Percentiles rank a stretch among this genome's conserved stretches.
Conservation (phyloP, 1,140 invertebrate species). For the Babylonia areolata region DNA sequence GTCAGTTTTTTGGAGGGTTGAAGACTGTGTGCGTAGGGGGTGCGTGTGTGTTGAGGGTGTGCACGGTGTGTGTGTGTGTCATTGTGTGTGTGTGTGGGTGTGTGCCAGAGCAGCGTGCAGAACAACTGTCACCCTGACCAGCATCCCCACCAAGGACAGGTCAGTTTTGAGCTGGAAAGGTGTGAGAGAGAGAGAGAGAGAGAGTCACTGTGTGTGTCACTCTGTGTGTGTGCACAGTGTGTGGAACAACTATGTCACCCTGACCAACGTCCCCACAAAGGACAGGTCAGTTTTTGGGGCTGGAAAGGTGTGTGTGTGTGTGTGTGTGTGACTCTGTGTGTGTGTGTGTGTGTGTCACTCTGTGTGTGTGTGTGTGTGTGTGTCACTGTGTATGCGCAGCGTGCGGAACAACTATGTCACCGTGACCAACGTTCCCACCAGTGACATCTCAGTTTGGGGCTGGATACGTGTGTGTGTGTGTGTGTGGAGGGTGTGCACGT, state of each 20-base stretch:
- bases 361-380: conserved; percentile 6
- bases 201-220: neutral
- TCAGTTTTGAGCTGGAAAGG: conserved; percentile 40
- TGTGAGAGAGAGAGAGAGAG: neutral
- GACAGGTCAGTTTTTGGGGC: conserved; percentile 37
- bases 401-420: too few species aligned
- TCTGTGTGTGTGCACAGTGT: neutral
- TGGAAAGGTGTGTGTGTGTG: neutral
- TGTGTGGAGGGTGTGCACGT: too few species aligned
- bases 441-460: too few species aligned
- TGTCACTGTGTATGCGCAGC: neutral
- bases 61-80: neutral
- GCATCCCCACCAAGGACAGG: too few species aligned
- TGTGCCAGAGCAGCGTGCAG: too few species aligned
- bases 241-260: neutral
- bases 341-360: neutral
- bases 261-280: too few species aligned
- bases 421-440: too few species aligned
- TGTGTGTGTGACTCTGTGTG: neutral
- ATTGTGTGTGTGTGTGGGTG: too few species aligned
- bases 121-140: too few species aligned
- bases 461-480: too few species aligned
- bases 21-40: too few species aligned
- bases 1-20: conserved; percentile 53
- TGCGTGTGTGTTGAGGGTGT: neutral